Percentiles rank a stretch among this genome's conserved stretches.
These are phyloP conservation scores for Hemichromis elongatus DNA, from an alignment of 2,113 vertebrate genomes.

Conservation along the genomic window DNA sequence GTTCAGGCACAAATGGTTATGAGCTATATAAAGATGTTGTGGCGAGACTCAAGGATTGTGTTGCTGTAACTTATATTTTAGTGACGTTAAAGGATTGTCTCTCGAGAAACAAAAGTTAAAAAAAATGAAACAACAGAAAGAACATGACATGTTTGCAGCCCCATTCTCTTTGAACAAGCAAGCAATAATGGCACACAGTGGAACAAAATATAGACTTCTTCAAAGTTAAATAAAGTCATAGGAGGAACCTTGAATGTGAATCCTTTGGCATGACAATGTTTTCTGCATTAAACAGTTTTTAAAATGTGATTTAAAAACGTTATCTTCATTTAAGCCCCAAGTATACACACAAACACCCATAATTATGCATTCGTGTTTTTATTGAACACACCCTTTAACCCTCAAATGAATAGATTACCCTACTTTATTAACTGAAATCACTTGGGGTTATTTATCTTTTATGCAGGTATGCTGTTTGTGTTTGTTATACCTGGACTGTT, in stretches of 20 bases:
- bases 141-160: not conserved
- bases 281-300: not conserved
- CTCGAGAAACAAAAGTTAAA: not conserved
- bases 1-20: not conserved
- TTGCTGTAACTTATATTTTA: not conserved
- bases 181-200: not conserved
- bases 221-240: not conserved
- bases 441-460: not conserved
- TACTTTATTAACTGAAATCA: not conserved
- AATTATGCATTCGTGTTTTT: not conserved
- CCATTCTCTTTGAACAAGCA: not conserved
- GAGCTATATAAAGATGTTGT: conserved; percentile 8
- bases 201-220: not conserved
- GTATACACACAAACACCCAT: not conserved
- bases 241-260: not conserved
- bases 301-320: not conserved
- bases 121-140: not conserved
- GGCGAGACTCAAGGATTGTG: not conserved
- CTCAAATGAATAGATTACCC: not conserved
- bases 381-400: not conserved
- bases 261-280: not conserved
- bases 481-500: not conserved
- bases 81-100: not conserved
- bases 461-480: not conserved
- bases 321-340: not conserved